Conservation (phyloP, 2,113 vertebrate species). For the Nothobranchius furzeri region DNA sequence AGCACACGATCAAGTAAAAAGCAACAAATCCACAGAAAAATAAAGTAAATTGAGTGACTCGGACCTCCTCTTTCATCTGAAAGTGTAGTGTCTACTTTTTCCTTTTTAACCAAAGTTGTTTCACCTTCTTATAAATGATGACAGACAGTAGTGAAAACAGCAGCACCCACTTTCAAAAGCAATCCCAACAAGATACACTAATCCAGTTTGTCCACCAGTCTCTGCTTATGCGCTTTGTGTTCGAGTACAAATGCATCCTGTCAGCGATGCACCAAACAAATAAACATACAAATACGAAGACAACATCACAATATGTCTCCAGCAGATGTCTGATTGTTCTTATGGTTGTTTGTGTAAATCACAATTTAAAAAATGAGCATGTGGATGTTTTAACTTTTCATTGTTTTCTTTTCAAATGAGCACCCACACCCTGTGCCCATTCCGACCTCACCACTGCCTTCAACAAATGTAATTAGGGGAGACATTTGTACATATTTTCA, state of each 20-base stretch:
- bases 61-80: conserved; percentile 8
- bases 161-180: conserved; percentile 52
- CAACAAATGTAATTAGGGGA: conserved; percentile 75
- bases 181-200: conserved; percentile 33
- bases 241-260: conserved; percentile 41
- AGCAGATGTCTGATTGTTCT: conserved; percentile 55
- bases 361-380: conserved; percentile 43
- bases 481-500: conserved; percentile 71
- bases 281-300: conserved; percentile 29
- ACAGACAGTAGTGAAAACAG: conserved; percentile 41
- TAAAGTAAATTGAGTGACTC: neutral
- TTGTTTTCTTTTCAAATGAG: conserved; percentile 38
- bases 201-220: conserved; percentile 34
- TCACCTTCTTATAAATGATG: conserved; percentile 49
- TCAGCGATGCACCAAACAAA: conserved; percentile 30
- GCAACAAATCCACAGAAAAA: too few species aligned
- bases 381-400: conserved; percentile 70
- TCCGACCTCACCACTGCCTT: conserved; percentile 2
- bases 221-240: conserved; percentile 19
- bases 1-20: too few species aligned
- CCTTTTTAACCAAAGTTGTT: conserved; percentile 38
- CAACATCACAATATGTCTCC: conserved; percentile 56
- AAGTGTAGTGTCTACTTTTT: conserved; percentile 18
- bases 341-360: conserved; percentile 50
- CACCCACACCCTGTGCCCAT: conserved; percentile 1